phyloP scores from a whole-genome alignment of 2,113 vertebrate genomes.

The Microcebus ravelobensis region DNA sequence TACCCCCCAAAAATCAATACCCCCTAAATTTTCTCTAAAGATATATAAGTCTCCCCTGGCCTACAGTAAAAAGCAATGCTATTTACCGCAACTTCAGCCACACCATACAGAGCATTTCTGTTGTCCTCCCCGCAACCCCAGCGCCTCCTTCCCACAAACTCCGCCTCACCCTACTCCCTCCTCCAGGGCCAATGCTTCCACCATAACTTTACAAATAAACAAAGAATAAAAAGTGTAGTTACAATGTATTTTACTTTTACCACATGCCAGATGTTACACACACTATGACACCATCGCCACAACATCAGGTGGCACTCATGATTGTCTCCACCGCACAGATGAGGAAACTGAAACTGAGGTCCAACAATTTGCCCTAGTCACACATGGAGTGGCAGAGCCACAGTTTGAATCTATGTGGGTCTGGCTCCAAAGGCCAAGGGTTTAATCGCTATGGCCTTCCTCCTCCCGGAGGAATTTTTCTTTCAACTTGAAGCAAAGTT shows the following conservation, averaged over 20 bases:
- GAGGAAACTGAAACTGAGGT: background rate
- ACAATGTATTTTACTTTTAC: background rate
- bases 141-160: background rate
- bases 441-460: background rate
- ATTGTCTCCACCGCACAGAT: background rate
- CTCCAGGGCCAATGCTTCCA: background rate
- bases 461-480: background rate
- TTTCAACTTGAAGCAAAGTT: background rate
- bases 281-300: background rate
- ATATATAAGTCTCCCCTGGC: background rate
- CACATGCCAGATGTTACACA: background rate
- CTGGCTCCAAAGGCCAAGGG: background rate
- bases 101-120: accelerated
- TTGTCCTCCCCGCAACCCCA: background rate
- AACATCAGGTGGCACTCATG: background rate
- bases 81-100: background rate
- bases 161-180: background rate
- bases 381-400: background rate
- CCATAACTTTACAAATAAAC: background rate
- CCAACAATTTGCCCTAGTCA: background rate
- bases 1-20: background rate
- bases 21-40: constrained; percentile 10
- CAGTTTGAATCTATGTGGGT: background rate
- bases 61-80: background rate
- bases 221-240: background rate